These are phyloP conservation scores for Rotaria sp. DNA, from an alignment of 2,888 invertebrate species.

Conservation along the genomic window DNA sequence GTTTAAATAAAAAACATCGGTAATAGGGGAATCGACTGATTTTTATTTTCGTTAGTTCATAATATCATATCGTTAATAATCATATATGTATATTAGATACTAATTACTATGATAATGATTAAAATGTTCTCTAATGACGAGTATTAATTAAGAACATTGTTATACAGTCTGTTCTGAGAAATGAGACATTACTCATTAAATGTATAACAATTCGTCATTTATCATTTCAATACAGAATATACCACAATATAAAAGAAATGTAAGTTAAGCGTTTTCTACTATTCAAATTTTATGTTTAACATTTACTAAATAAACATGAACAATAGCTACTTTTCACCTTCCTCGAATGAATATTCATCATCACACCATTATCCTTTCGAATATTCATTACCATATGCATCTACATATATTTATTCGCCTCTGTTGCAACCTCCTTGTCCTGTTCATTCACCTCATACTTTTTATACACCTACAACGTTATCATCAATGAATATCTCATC, in stretches of 20 bases:
- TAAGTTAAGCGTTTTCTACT: background rate
- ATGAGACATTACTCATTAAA: background rate
- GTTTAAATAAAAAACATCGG: background rate
- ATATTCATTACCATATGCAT: background rate
- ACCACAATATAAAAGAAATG: background rate
- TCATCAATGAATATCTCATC: background rate
- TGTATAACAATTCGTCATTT: background rate
- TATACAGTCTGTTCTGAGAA: background rate
- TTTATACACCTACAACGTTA: background rate
- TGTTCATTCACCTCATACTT: background rate
- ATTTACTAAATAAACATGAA: background rate
- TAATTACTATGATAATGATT: background rate
- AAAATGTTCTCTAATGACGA: background rate
- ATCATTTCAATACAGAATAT: background rate
- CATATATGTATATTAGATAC: background rate
- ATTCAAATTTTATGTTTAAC: background rate
- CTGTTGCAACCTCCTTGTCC: background rate
- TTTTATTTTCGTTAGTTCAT: no score
- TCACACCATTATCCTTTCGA: background rate
- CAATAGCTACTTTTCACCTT: background rate
- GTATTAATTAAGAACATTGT: background rate
- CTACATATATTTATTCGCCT: background rate
- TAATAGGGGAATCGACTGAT: no score
- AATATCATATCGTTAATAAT: background rate
- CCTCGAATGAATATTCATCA: background rate